Conservation (phyloP, 2,888 invertebrate species). For the Dicranocentrus wangi region DNA sequence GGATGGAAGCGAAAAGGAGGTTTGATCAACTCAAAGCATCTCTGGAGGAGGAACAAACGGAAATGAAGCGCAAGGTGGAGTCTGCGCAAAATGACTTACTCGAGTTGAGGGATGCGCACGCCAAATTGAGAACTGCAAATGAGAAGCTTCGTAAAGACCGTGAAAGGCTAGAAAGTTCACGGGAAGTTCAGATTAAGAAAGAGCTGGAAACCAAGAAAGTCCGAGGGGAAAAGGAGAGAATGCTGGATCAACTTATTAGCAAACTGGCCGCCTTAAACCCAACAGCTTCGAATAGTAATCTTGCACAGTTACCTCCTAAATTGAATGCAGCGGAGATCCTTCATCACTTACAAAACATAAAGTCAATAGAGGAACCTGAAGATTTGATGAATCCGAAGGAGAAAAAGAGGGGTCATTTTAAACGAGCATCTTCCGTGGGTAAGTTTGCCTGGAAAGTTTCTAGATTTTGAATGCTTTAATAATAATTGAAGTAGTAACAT, state of each 20-base stretch:
- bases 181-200: conserved; percentile 79
- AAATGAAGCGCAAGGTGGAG: conserved; percentile 86
- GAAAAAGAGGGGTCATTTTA: conserved; percentile 70
- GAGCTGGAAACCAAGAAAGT: conserved; percentile 77
- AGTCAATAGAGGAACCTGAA: conserved; percentile 69
- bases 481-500: too few species aligned
- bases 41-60: conserved; percentile 91
- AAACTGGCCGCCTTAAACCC: conserved; percentile 63
- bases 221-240: conserved; percentile 76
- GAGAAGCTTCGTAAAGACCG: conserved; percentile 91
- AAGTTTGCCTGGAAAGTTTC: not conserved
- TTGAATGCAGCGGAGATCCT: conserved; percentile 68
- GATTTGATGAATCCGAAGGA: conserved; percentile 69
- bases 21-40: conserved; percentile 88
- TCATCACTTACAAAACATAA: conserved; percentile 70
- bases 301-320: conserved; percentile 62
- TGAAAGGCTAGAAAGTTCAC: conserved; percentile 87
- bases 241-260: conserved; percentile 69
- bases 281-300: conserved; percentile 64
- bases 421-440: conserved; percentile 70
- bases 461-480: too few species aligned
- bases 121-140: conserved; percentile 90
- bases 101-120: conserved; percentile 92
- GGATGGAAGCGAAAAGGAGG: conserved; percentile 88
- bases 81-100: conserved; percentile 80